phyloP scores from a whole-genome alignment of 1,140 invertebrate genomes.

The Caerostris darwini region DNA sequence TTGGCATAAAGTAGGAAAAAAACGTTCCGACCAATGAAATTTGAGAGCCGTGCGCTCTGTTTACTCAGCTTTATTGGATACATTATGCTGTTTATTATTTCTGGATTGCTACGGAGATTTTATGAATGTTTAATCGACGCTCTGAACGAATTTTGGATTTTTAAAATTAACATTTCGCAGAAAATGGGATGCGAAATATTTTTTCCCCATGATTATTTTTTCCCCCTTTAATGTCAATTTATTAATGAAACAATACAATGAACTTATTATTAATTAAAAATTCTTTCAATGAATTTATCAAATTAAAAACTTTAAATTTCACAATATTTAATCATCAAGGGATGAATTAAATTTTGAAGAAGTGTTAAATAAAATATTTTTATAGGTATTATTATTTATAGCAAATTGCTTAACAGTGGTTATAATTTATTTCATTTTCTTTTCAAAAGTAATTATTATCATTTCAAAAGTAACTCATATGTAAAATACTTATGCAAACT shows the following conservation, averaged over 20 bases:
- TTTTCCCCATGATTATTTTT: neutral
- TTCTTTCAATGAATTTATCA: neutral
- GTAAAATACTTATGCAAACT: no score
- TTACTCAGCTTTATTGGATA: conserved; percentile 52
- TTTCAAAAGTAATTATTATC: no score
- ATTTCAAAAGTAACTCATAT: no score
- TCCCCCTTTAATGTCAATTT: neutral
- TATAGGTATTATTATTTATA: no score
- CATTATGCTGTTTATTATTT: conserved; percentile 51
- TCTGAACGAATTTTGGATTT: conserved; percentile 36
- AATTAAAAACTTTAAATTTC: neutral
- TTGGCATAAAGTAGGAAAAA: neutral
- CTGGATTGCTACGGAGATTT: conserved; percentile 18
- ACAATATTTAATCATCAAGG: neutral
- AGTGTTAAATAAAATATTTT: no score
- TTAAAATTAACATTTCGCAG: conserved; percentile 28
- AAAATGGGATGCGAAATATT: neutral
- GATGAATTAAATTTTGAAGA: neutral
- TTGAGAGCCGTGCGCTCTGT: conserved; percentile 30
- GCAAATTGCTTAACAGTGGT: no score
- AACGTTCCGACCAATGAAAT: conserved; percentile 44
- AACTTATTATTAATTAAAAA: neutral
- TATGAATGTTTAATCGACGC: conserved; percentile 55
- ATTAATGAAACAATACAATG: conserved; percentile 34
- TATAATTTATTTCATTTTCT: no score